Evolutionary conservation across 2,888 invertebrate genomes (phyloP), one percentile per base, ranked within the genome.

Genomic region (Phyto melanocephala): DNA sequence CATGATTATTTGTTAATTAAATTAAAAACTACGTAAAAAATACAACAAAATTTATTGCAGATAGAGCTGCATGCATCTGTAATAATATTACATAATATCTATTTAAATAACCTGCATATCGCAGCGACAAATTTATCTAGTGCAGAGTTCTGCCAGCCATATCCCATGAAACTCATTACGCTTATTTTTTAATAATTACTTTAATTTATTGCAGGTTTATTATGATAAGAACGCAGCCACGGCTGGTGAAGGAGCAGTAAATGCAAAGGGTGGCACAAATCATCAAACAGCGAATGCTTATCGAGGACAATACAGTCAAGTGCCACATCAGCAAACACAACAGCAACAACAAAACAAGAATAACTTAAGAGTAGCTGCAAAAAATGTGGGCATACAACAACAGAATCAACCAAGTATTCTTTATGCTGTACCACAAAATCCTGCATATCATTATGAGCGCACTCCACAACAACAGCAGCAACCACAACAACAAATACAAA

Each of bases 381-480:
- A 79, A 60, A 79, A 82, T 82, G 56, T 33, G 20, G 74, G 37
- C 1, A 20, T 45, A 47, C 82, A 68, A 47, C 67, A 67, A 24
- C 52, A 76, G 22, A 45, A 76, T 17, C 77, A 63, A 56, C 63
- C 60, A 42, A 80, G 77, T 68, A 77, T 71, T 76, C 60, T 79
- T 78, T 81, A 80, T 70, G 83, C 62, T 45, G 42, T n/a, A 17
- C 80, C 74, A 40, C 80, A 76, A 58, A 82, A 71, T 79, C 75
- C 80, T 37, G 56, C 72, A 72, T 68, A 80, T 83, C 70, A 85
- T 42, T 87, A 86, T 84, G 87, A 86, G 22, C 86, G 83, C 15
- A 56, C 80, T 54, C 80, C 84, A 35, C 83, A 79, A 33, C 76
- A 54, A 58, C 80, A 74, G 28, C 70, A 54, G 17, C 65, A 68